phyloP scores from a whole-genome alignment of 2,113 vertebrate species.

The Etheostoma spectabile region DNA sequence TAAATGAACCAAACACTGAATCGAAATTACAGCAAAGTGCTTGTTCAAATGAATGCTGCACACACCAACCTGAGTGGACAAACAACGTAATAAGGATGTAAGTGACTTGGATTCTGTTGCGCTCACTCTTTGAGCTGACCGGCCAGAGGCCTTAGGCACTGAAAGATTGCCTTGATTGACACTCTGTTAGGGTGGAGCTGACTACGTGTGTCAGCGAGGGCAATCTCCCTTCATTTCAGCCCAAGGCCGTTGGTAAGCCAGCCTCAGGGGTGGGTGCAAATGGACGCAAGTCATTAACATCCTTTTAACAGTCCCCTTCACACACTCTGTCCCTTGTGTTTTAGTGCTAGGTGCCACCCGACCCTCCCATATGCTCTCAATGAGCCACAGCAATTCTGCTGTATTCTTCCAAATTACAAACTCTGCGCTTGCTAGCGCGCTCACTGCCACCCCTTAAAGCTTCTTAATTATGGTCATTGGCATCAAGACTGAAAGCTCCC shows the following conservation, averaged over 20 bases:
- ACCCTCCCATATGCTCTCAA: conserved; percentile 77
- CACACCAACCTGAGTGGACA: conserved; percentile 22
- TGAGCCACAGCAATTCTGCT: conserved; percentile 72
- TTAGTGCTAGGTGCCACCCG: conserved; percentile 68
- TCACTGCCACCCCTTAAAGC: conserved; percentile 85
- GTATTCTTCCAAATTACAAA: conserved; percentile 83
- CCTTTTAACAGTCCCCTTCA: conserved; percentile 70
- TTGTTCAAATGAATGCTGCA: conserved; percentile 37
- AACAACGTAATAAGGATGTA: conserved; percentile 33
- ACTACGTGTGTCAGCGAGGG: conserved; percentile 40
- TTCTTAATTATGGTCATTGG: conserved; percentile 81
- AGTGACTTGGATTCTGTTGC: conserved; percentile 44
- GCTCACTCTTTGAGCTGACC: conserved; percentile 17
- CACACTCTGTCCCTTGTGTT: conserved; percentile 77
- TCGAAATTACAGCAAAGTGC: conserved; percentile 10
- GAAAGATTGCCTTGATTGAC: conserved; percentile 60
- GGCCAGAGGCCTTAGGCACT: conserved; percentile 14
- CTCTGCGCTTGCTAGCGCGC: conserved; percentile 76
- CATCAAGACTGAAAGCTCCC: conserved; percentile 82
- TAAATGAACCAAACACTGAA: conserved; percentile 17
- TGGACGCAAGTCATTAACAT: conserved; percentile 77
- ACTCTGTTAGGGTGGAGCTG: conserved; percentile 32
- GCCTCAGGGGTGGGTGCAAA: conserved; percentile 71
- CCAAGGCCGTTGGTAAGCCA: conserved; percentile 37
- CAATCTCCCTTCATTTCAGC: conserved; percentile 41